phyloP scores from a whole-genome alignment of 2,888 invertebrate species.

The Trissonchulus sp. region DNA sequence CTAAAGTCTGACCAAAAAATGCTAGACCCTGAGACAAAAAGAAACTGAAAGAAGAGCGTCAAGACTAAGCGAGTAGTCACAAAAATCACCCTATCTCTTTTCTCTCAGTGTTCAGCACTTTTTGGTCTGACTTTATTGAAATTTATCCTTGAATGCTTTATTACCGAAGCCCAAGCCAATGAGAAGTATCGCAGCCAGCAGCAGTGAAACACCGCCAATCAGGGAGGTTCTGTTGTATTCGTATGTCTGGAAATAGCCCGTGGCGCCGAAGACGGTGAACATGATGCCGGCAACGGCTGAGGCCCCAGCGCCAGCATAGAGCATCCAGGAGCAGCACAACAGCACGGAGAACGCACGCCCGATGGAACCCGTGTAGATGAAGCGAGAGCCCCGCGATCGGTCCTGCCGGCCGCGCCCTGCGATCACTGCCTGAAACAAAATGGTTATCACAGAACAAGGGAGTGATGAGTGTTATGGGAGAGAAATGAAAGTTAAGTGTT shows the following conservation, averaged over 20 bases:
- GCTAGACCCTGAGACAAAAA: too few relatives aligned
- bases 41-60: too few relatives aligned
- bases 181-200: neutral
- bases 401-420: conserved; percentile 17
- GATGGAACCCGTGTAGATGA: conserved; percentile 18
- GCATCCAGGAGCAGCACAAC: neutral
- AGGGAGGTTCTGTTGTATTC: neutral
- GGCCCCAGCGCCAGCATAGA: neutral
- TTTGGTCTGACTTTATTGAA: too few relatives aligned
- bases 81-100: too few relatives aligned
- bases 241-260: conserved; percentile 3
- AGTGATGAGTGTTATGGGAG: too few relatives aligned
- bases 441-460: too few relatives aligned
- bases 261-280: conserved; percentile 18
- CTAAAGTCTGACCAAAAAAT: too few relatives aligned
- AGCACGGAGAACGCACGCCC: neutral
- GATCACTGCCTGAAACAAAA: conserved; percentile 18
- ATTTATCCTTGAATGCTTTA: too few relatives aligned
- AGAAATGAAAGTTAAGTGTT: too few relatives aligned
- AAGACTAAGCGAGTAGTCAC: too few relatives aligned
- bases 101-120: too few relatives aligned
- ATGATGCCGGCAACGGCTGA: conserved; percentile 16
- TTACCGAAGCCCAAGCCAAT: conserved; percentile 12
- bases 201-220: neutral
- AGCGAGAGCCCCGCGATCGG: neutral